phyloP scores from a whole-genome alignment of 1,140 invertebrate genomes.

The Tetragonula clypearis region DNA sequence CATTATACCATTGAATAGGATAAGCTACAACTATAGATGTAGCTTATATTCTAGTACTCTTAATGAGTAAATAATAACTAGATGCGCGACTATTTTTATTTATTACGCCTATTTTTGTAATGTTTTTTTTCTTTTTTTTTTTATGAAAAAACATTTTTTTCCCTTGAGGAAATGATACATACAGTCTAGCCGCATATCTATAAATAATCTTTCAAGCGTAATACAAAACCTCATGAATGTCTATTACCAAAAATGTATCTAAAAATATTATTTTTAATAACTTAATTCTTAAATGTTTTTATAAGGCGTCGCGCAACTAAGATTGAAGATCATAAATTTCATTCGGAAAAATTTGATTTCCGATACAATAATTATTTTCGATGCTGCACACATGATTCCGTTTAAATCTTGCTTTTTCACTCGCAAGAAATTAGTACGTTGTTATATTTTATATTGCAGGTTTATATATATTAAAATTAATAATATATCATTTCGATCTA shows the following conservation, averaged over 20 bases:
- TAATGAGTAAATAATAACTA: conserved; percentile 62
- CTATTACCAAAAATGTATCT: conserved; percentile 69
- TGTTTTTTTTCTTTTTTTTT: conserved; percentile 51
- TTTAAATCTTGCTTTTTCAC: neutral
- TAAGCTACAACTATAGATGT: conserved; percentile 69
- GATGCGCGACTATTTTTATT: conserved; percentile 54
- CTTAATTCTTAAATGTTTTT: conserved; percentile 63
- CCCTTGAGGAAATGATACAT: conserved; percentile 41
- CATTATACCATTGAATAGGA: conserved; percentile 63
- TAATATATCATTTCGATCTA: conserved; percentile 44
- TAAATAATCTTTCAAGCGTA: conserved; percentile 72
- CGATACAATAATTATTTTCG: neutral
- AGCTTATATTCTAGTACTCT: conserved; percentile 60
- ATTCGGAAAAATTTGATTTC: neutral
- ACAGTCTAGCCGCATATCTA: conserved; percentile 45
- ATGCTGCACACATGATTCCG: neutral
- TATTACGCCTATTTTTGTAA: conserved; percentile 47
- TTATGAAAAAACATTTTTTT: conserved; percentile 48
- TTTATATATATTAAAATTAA: conserved; percentile 5
- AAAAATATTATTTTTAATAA: conserved; percentile 76
- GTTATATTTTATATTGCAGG: neutral
- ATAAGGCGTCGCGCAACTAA: conserved; percentile 56
- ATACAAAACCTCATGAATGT: conserved; percentile 64
- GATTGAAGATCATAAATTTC: conserved; percentile 23
- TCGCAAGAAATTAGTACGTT: conserved; percentile 6